Evolutionary conservation across 2,888 invertebrate genomes (phyloP), one percentile per base, ranked within the genome.

Genomic region (Psylliodes chrysocephalus): DNA sequence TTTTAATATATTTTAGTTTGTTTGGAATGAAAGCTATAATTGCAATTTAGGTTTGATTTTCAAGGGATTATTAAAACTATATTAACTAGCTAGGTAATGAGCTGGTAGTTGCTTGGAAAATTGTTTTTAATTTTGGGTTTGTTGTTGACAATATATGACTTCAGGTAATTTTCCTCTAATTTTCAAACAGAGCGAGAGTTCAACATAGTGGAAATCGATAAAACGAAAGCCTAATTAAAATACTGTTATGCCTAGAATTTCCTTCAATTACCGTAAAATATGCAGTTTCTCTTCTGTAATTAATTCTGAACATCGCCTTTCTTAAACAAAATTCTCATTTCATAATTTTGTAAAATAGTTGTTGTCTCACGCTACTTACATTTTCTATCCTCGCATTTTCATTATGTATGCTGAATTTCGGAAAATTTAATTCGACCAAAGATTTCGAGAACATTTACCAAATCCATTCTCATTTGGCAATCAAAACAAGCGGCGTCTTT

Each of bases 271-370:
- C 8, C 42, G 15, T 42, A 18, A 42, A 42, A 18, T 18, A 42
- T 42, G 42, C 38, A 38, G 38, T 14, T 14, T 42, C 42, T 10
- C 10, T 18, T 42, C 17, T 42, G 42, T 42, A 42, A 42, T 42
- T 42, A 42, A 42, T 42, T 42, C 42, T 10, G 42, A 42, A 42
- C 42, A 42, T 42, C 42, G 42, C 42, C 42, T 38, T 38, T 14
- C 15, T 42, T 42, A 42, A 42, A 42, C 18, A 42, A 42, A 42
- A 42, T 42, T 18, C 18, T 2, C 38, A 6, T 5, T 12, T 14
- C 12, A 38, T 7, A 38, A 38, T 38, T 38, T 38, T 12, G 15
- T 15, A 38, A 38, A 15, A 14, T 12, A 7, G 38, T 33, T 5
- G 33, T 33, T 33, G 33, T 22, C 22, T 22, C 22, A 4, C 6